These are phyloP conservation scores for Myotis vivesi DNA, from an alignment of 2,797 vertebrate species.

Conservation along the genomic window DNA sequence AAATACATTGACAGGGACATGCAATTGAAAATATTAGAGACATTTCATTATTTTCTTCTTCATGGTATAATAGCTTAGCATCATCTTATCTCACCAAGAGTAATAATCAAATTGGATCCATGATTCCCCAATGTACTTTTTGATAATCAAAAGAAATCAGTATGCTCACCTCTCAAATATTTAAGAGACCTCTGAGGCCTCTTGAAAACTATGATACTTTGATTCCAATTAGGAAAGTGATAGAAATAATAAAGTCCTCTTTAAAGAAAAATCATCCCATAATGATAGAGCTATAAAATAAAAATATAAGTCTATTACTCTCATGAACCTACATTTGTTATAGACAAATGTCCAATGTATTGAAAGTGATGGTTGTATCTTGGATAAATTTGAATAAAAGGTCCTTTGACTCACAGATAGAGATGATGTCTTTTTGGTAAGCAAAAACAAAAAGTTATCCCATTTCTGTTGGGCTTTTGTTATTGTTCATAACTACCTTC, in stretches of 20 bases:
- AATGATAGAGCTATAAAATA: constrained; percentile 62
- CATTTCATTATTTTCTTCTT: constrained; percentile 43
- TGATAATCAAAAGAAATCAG: constrained; percentile 61
- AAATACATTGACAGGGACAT: constrained; percentile 46
- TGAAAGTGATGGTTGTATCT: constrained; percentile 8
- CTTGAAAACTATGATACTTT: constrained; percentile 53
- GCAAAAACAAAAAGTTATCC: not conserved
- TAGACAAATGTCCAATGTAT: constrained; percentile 32
- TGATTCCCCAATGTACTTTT: constrained; percentile 28
- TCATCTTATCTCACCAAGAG: not conserved
- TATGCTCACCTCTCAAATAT: constrained; percentile 49
- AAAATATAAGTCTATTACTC: constrained; percentile 44
- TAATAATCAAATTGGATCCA: constrained; percentile 40
- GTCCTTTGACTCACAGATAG: not conserved
- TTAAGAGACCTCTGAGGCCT: constrained; percentile 55
- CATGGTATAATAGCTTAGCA: not conserved
- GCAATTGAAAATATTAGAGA: not conserved
- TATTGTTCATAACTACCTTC: not conserved
- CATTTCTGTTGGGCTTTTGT: not conserved
- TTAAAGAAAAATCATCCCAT: constrained; percentile 44
- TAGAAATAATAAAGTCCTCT: constrained; percentile 62
- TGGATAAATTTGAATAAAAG: constrained; percentile 25
- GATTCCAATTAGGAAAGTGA: constrained; percentile 59
- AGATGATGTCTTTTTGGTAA: not conserved
- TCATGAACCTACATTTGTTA: constrained; percentile 41